These are phyloP conservation scores for Patella ulyssiponensis DNA, from an alignment of 2,888 invertebrate genomes.

Conservation along the genomic window DNA sequence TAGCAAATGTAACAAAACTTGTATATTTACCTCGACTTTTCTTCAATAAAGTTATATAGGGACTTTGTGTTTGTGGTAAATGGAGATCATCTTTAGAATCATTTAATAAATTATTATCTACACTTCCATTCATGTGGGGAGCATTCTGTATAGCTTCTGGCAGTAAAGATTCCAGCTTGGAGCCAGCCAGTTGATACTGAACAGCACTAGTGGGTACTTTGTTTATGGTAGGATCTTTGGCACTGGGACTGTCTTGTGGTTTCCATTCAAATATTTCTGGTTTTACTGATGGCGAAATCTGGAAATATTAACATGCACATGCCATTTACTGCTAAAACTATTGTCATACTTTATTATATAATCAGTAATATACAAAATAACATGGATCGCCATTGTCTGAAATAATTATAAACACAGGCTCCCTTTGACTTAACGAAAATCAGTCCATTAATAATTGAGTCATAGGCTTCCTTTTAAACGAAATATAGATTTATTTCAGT, in stretches of 20 bases:
- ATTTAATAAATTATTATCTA: conserved; percentile 24
- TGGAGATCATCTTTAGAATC: conserved; percentile 46
- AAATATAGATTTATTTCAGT: no score
- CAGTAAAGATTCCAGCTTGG: background rate
- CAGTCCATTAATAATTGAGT: no score
- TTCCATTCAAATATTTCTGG: conserved; percentile 34
- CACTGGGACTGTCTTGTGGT: conserved; percentile 16
- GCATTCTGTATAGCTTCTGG: conserved; percentile 9
- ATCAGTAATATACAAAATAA: no score
- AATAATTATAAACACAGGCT: no score
- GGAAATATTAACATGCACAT: no score
- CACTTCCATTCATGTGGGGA: conserved; percentile 34
- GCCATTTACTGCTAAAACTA: no score
- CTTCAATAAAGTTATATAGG: conserved; percentile 88
- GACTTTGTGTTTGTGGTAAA: conserved; percentile 86
- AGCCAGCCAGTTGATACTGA: conserved; percentile 3
- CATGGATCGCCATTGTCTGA: no score
- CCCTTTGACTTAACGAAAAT: no score
- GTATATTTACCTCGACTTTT: conserved; percentile 84
- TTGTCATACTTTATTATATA: no score
- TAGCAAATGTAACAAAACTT: background rate
- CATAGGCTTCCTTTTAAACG: no score
- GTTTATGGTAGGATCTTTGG: conserved; percentile 5
- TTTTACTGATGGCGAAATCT: conserved; percentile 12
- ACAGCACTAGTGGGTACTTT: conserved; percentile 12